phyloP scores from a whole-genome alignment of 37 sponge, comb jelly and placozoan genomes.

The Tethya wilhelma region DNA sequence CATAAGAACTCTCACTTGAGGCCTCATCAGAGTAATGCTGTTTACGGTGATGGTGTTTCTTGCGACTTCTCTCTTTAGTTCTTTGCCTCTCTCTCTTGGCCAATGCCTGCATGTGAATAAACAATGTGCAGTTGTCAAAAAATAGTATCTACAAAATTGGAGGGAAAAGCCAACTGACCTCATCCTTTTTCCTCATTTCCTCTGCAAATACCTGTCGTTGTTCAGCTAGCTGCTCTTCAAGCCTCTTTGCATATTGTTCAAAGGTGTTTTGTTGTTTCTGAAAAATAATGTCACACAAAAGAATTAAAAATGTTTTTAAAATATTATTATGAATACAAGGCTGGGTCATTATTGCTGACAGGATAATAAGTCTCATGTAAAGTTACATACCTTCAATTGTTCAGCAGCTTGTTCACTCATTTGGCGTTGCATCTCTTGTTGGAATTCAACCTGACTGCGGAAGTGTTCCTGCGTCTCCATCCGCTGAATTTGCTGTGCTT shows the following conservation, averaged over 20 bases:
- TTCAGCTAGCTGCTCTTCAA: conserved; percentile 29
- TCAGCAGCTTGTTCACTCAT: conserved; percentile 28
- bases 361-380: background rate
- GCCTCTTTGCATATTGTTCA: conserved; percentile 3
- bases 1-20: conserved; percentile 19
- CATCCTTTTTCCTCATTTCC: conserved; percentile 13
- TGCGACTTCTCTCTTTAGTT: background rate
- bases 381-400: conserved; percentile 27
- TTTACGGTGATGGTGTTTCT: background rate
- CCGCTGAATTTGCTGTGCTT: conserved; percentile 30
- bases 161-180: too few species aligned
- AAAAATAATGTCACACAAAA: background rate
- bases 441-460: conserved; percentile 40
- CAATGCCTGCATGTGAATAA: background rate
- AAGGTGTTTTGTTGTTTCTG: conserved; percentile 27
- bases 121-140: too few species aligned
- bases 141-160: too few species aligned
- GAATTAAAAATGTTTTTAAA: background rate
- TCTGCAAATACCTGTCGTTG: conserved; percentile 8
- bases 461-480: conserved; percentile 40
- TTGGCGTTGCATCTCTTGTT: conserved; percentile 17
- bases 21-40: background rate
- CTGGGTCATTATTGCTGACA: background rate
- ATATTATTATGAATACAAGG: background rate
- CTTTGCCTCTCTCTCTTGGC: background rate